Percentiles rank a stretch among this genome's conserved stretches.
Evolutionary conservation across 2,797 vertebrate species (phyloP).

Genomic region (Bradypodion ventrale): DNA sequence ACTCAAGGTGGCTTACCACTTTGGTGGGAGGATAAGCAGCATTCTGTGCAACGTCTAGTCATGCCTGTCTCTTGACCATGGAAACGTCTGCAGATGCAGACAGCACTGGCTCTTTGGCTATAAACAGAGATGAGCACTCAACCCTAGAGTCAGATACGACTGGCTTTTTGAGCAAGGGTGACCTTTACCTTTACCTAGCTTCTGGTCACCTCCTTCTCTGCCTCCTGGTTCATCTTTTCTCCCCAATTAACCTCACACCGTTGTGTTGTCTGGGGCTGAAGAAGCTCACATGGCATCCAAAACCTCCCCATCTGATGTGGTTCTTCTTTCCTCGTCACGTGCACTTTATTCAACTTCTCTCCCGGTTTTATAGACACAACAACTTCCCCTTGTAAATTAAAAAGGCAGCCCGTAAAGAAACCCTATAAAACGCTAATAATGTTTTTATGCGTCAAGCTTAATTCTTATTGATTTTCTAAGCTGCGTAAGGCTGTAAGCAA

Average conservation of each 20-base stretch:
- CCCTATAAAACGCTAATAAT: constrained; percentile 50
- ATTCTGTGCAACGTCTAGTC: too few species aligned
- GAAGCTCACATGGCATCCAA: constrained; percentile 29
- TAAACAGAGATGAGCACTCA: too few species aligned
- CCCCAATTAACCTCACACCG: constrained; percentile 59
- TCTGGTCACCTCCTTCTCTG: constrained; percentile 33
- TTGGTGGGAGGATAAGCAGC: too few species aligned
- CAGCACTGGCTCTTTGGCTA: too few species aligned
- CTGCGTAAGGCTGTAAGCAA: constrained; percentile 39
- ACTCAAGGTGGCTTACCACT: background rate
- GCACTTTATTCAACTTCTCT: constrained; percentile 46
- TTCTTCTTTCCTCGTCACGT: constrained; percentile 43
- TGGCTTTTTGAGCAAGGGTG: too few species aligned
- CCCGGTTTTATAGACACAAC: background rate
- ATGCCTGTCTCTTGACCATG: too few species aligned
- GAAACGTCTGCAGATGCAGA: too few species aligned
- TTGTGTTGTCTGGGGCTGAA: constrained; percentile 52
- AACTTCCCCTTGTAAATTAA: constrained; percentile 53
- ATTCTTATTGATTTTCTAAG: constrained; percentile 62
- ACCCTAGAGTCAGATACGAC: too few species aligned
- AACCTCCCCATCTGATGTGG: constrained; percentile 26
- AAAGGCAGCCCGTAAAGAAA: constrained; percentile 47
- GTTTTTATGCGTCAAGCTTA: constrained; percentile 60
- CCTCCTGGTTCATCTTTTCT: constrained; percentile 37
- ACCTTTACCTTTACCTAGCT: constrained; percentile 33